A percentile compares a stretch with the other conserved stretches of the same genome.
phyloP scores from a whole-genome alignment of 1,140 invertebrate species.

The Bathynomus jamesi region DNA sequence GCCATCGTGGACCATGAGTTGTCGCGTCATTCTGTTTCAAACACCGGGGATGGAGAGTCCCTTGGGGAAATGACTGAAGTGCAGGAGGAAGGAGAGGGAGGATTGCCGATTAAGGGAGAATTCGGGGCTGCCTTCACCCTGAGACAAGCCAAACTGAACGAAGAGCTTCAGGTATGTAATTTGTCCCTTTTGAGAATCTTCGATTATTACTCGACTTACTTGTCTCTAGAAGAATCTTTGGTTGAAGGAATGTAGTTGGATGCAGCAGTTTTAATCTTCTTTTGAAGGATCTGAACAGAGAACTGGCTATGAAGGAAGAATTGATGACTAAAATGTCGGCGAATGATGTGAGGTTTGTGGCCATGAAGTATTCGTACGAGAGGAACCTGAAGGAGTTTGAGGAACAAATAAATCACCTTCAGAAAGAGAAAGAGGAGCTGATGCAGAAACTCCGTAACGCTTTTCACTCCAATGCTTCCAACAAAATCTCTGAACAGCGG shows the following conservation, averaged over 20 bases:
- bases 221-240: no score
- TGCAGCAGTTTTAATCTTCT: no score
- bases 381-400: slow-evolving; percentile 58
- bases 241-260: background rate
- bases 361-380: slow-evolving; percentile 48
- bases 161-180: slow-evolving; percentile 39
- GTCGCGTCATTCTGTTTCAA: slow-evolving; percentile 26
- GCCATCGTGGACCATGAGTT: slow-evolving; percentile 35
- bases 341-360: slow-evolving; percentile 55
- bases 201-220: no score
- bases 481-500: slow-evolving; percentile 58
- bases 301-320: no score
- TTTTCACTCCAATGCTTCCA: background rate
- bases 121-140: slow-evolving; percentile 57
- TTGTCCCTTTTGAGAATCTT: no score
- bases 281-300: no score
- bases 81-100: slow-evolving; percentile 29
- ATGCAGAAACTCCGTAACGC: background rate
- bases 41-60: background rate
- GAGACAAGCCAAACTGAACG: slow-evolving; percentile 48
- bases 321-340: no score
- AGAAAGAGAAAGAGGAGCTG: slow-evolving; percentile 50
- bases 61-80: background rate
- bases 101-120: slow-evolving; percentile 45
- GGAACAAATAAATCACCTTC: slow-evolving; percentile 56